phyloP scores from a whole-genome alignment of 2,888 invertebrate genomes.

The Parnassius orleans region DNA sequence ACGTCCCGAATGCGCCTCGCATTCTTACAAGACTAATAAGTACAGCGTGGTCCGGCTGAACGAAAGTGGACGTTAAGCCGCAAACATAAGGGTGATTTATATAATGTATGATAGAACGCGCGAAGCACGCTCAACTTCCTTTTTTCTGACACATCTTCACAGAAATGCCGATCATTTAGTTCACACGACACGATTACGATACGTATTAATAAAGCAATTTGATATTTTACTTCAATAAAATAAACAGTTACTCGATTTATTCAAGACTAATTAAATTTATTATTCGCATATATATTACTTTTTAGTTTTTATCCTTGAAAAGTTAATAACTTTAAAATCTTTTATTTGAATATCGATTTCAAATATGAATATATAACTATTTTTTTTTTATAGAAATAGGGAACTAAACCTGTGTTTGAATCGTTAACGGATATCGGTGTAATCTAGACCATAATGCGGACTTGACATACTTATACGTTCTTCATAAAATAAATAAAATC shows the following conservation, averaged over 20 bases:
- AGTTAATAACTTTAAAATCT: neutral
- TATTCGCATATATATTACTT: neutral
- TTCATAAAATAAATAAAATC: constrained; percentile 17
- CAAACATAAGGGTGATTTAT: constrained; percentile 16
- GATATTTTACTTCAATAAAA: too few species aligned
- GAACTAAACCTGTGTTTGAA: too few species aligned
- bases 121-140: constrained; percentile 41
- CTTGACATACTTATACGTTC: too few species aligned
- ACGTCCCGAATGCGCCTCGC: constrained; percentile 52
- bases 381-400: too few species aligned
- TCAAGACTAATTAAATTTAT: too few species aligned
- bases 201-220: constrained; percentile 28
- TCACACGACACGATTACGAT: constrained; percentile 48
- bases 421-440: too few species aligned
- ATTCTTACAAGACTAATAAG: constrained; percentile 62
- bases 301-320: neutral
- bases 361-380: too few species aligned
- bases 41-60: constrained; percentile 25
- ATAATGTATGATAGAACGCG: constrained; percentile 8
- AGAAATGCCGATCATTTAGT: constrained; percentile 49
- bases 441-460: neutral
- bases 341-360: too few species aligned
- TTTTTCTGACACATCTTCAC: constrained; percentile 53
- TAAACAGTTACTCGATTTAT: too few species aligned
- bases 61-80: constrained; percentile 29